Percentiles rank a stretch among this genome's conserved stretches.
phyloP scores from a whole-genome alignment of 2,888 invertebrate genomes.

The Hypomecis punctinalis region DNA sequence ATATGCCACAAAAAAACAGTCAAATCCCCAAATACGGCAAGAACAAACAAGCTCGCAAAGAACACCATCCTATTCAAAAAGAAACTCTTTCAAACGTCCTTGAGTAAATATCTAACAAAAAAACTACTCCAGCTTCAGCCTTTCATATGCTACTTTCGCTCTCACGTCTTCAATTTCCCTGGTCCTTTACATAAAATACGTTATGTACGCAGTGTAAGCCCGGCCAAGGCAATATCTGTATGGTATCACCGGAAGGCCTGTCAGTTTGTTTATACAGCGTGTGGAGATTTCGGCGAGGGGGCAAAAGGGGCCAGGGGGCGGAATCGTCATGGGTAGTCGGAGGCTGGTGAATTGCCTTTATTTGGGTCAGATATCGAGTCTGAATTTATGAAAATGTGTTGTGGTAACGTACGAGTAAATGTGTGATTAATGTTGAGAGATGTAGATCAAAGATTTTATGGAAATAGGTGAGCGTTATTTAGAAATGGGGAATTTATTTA shows the following conservation, averaged over 20 bases:
- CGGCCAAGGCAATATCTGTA: slow-evolving; percentile 67
- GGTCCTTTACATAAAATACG: slow-evolving; percentile 40
- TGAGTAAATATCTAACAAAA: slow-evolving; percentile 1
- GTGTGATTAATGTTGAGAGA: slow-evolving; percentile 28
- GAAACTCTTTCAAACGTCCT: slow-evolving; percentile 1
- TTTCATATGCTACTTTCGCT: slow-evolving; percentile 31
- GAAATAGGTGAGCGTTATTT: slow-evolving; percentile 16
- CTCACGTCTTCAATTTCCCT: slow-evolving; percentile 31
- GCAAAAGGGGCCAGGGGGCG: slow-evolving; percentile 33
- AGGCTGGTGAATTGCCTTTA: slow-evolving; percentile 40
- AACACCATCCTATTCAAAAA: background rate
- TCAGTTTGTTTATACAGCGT: slow-evolving; percentile 66
- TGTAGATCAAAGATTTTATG: slow-evolving; percentile 16
- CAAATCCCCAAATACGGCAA: background rate
- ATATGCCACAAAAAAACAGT: background rate
- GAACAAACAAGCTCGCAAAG: background rate
- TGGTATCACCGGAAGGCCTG: slow-evolving; percentile 54
- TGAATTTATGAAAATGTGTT: slow-evolving; percentile 35
- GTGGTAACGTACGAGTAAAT: slow-evolving; percentile 22
- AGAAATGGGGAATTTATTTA: background rate
- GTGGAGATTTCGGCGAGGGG: slow-evolving; percentile 53
- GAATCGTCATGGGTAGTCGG: slow-evolving; percentile 28
- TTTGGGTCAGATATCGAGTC: slow-evolving; percentile 40
- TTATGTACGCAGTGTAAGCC: slow-evolving; percentile 39
- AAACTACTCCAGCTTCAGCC: slow-evolving; percentile 18